A percentile compares a stretch with the other conserved stretches of the same genome.
Conservation (phyloP, 1,140 invertebrate genomes). For the Magallana gigas region DNA sequence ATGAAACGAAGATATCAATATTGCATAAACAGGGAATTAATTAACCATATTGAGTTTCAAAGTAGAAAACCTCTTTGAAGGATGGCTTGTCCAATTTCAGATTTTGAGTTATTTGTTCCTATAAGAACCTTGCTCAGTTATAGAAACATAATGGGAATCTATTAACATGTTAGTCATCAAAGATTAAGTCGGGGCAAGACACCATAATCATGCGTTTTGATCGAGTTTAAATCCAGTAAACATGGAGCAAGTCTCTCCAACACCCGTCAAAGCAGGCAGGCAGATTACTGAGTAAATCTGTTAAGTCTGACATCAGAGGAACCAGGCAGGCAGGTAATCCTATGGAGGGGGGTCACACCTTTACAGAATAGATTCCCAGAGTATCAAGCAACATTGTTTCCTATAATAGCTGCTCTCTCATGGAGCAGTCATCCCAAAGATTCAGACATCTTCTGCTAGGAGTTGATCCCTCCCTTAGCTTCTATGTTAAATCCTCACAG, state of each 20-base stretch:
- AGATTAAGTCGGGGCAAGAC: constrained; percentile 25
- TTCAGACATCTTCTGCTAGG: neutral
- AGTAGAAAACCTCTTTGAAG: no score
- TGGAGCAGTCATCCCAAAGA: constrained; percentile 32
- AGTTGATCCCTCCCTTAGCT: constrained; percentile 29
- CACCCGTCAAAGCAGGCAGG: neutral
- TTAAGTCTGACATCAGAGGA: constrained; percentile 19
- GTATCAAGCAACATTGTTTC: constrained; percentile 14
- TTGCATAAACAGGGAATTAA: no score
- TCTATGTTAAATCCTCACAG: constrained; percentile 31
- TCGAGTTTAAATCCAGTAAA: constrained; percentile 35
- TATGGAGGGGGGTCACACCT: neutral
- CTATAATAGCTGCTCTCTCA: neutral
- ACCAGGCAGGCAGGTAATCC: neutral
- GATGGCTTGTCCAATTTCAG: no score
- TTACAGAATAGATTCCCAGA: constrained; percentile 6
- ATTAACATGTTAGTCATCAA: constrained; percentile 27
- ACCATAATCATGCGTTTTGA: constrained; percentile 24
- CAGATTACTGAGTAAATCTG: constrained; percentile 7
- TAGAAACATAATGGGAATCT: constrained; percentile 11
- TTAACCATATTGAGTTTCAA: no score
- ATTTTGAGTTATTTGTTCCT: neutral
- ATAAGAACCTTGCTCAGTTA: neutral
- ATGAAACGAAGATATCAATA: no score
- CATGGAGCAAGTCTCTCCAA: constrained; percentile 20